Evolutionary conservation across 2,113 vertebrate species (phyloP).

Genomic region (Pomatorhinus ruficollis): DNA sequence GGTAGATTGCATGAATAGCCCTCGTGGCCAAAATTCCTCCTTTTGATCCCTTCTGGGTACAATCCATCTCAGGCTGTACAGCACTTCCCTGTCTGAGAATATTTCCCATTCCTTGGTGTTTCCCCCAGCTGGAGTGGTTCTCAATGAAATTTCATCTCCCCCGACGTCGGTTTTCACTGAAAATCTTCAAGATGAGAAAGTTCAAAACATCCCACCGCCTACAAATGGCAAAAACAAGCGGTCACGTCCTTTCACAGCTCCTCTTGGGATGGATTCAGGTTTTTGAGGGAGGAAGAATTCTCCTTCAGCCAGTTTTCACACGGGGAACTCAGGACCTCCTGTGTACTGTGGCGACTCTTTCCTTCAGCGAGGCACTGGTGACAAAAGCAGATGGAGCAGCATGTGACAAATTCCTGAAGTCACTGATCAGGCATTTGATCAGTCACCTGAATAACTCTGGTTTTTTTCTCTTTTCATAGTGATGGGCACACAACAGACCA

Average conservation of each 20-base stretch:
- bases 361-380: background rate
- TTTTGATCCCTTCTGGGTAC: background rate
- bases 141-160: background rate
- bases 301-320: background rate
- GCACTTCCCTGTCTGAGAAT: background rate
- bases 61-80: background rate
- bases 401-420: background rate
- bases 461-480: background rate
- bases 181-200: background rate
- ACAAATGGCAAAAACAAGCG: background rate
- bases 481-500: background rate
- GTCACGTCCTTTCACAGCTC: rapidly evolving
- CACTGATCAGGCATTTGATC: background rate
- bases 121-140: background rate
- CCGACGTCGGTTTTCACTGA: background rate
- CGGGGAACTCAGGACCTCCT: background rate
- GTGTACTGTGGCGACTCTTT: rapidly evolving
- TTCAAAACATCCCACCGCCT: background rate
- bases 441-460: background rate
- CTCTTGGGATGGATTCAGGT: background rate
- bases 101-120: background rate
- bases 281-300: background rate
- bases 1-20: background rate
- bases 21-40: background rate
- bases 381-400: background rate